A percentile compares a stretch with the other conserved stretches of the same genome.
Evolutionary conservation across 1,140 invertebrate genomes (phyloP).

Genomic region (Aphidius ervi): DNA sequence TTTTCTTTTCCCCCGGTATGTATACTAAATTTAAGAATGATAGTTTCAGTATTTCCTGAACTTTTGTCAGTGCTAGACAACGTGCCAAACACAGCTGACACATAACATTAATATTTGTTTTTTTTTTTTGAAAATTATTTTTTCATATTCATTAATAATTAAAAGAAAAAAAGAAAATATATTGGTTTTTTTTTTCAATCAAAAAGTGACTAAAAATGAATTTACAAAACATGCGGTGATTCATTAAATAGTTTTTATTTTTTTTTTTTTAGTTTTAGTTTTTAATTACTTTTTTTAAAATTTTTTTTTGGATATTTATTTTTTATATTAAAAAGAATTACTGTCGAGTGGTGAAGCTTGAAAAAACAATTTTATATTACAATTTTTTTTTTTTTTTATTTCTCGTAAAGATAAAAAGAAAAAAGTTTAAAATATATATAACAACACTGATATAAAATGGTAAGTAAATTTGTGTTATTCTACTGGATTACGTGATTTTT

Average conservation of each 20-base stretch:
- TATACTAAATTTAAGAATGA: slow-evolving; percentile 48
- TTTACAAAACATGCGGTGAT: slow-evolving; percentile 6
- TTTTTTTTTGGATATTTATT: background rate
- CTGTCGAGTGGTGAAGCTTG: too few species aligned
- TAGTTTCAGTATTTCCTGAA: slow-evolving; percentile 55
- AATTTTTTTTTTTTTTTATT: too few species aligned
- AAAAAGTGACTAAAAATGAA: background rate
- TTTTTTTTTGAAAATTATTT: background rate
- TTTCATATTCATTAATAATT: background rate
- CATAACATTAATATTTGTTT: background rate
- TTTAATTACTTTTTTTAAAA: background rate
- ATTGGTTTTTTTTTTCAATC: background rate
- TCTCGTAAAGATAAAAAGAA: too few species aligned
- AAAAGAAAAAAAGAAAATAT: background rate
- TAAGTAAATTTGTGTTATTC: too few species aligned
- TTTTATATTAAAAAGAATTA: too few species aligned
- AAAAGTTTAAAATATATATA: too few species aligned
- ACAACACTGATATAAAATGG: too few species aligned
- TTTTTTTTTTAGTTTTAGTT: slow-evolving; percentile 7
- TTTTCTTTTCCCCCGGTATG: slow-evolving; percentile 19
- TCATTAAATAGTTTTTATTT: background rate
- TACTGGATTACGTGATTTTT: too few species aligned
- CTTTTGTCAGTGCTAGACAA: slow-evolving; percentile 52
- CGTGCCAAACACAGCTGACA: slow-evolving; percentile 19
- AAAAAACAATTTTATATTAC: too few species aligned